These are phyloP conservation scores for Gonioctena quinquepunctata DNA, from an alignment of 1,140 invertebrate species.

Conservation along the genomic window DNA sequence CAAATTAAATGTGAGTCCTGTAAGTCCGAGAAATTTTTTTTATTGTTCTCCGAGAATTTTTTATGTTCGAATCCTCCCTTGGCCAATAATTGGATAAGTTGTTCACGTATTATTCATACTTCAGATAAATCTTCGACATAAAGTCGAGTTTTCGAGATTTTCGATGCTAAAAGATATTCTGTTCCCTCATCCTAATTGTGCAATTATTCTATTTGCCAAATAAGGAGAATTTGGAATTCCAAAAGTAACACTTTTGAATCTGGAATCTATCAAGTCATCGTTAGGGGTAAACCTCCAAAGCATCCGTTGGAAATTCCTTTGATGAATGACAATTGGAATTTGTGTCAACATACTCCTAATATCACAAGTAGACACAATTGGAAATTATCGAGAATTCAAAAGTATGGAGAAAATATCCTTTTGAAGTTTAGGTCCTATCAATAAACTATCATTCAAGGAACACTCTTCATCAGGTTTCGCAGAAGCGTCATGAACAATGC, in stretches of 20 bases:
- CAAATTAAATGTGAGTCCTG: no score
- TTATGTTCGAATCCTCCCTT: constrained; percentile 34
- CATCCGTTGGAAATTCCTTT: constrained; percentile 18
- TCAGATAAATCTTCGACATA: not conserved
- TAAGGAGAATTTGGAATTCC: no score
- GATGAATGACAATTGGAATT: not conserved
- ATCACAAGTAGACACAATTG: no score
- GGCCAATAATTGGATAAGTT: constrained; percentile 30
- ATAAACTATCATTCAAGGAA: no score
- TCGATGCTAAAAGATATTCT: not conserved
- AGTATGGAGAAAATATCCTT: no score
- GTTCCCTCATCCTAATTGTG: constrained; percentile 9
- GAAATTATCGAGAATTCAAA: no score
- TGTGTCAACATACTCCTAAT: constrained; percentile 16
- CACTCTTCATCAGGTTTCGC: no score
- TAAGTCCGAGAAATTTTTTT: no score
- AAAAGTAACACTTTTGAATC: not conserved
- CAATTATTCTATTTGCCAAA: not conserved
- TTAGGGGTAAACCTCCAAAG: constrained; percentile 1
- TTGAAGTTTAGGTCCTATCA: no score
- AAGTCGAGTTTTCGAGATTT: not conserved
- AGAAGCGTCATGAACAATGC: no score
- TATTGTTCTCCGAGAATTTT: constrained; percentile 42
- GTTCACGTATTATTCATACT: not conserved
- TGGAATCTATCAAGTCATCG: not conserved